Base-by-base conservation (phyloP, 1,140 invertebrate species). In the Drosophila nigromelanica region DNA sequence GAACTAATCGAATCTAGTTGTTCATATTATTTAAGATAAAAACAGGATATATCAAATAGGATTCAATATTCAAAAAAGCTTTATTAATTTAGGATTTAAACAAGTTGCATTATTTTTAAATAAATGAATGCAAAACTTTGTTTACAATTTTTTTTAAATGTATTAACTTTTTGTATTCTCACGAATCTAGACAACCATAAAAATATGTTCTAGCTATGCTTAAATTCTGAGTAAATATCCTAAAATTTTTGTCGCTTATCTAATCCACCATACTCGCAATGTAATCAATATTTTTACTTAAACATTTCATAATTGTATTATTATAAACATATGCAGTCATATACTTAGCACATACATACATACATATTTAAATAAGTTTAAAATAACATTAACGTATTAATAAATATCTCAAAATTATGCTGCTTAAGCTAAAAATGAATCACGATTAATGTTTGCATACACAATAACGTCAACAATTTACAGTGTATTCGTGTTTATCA, bases 271-370 rank as follows among this genome's bases (percentile, higher is more conserved):
- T 45, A 5, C 7, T 15, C 18, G 12, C 8, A 35, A 35, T 10
- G 4, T 50, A 33, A 33, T 35, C 7, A 10, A 24, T 24, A 24
- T 24, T 24, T 24, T 2, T 73, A 82, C 80, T 86, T 86, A 85
- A 70, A 37, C 62, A 43, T 72, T 72, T 70, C 42, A 70, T 50
- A 24, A 14, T 48, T 24, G 15, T 24, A 24, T 21, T 37, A 6
- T 27, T n/a, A 27, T 37, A 11, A 45, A 24, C 21, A 24, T 69
- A 73, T 60, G 40, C 37, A 64, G 5, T 27, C 27, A 18, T 58
- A 75, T 87, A 86, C 78, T 81, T 87, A 86, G 69, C 76, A 77
- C 76, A 80, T 80, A 80, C 62, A 70, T 80, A 80, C 62, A 70
- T 82, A 71, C 54, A 81, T 43, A 56, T 21, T 63, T 52, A 51